These are phyloP conservation scores for Tiphia femorata DNA, from an alignment of 2,888 invertebrate species.

Conservation along the genomic window DNA sequence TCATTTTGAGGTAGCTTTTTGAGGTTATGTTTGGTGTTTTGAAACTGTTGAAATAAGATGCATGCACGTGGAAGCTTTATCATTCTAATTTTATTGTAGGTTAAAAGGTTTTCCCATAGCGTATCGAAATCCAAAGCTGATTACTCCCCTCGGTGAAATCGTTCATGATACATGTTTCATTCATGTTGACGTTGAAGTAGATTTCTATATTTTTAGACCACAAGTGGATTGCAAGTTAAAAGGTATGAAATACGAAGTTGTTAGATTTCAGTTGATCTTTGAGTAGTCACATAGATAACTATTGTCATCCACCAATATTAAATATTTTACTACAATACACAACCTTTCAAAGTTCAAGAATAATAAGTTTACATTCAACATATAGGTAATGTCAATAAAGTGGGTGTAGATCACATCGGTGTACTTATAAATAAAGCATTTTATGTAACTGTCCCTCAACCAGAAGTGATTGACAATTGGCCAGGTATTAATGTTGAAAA, in stretches of 20 bases:
- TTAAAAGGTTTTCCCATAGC: conserved; percentile 78
- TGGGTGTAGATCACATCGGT: conserved; percentile 76
- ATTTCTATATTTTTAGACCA: conserved; percentile 79
- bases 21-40: too few relatives aligned
- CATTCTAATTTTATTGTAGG: conserved; percentile 64
- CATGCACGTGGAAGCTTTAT: too few relatives aligned
- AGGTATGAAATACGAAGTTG: too few relatives aligned
- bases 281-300: too few relatives aligned
- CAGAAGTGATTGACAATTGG: conserved; percentile 72
- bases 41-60: conserved; percentile 4
- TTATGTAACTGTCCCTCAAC: conserved; percentile 78
- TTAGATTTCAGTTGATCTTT: too few relatives aligned
- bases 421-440: conserved; percentile 79
- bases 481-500: conserved; percentile 72
- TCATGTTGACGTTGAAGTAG: conserved; percentile 77
- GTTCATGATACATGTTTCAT: conserved; percentile 76
- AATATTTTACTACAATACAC: too few relatives aligned
- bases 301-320: too few relatives aligned
- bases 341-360: too few relatives aligned
- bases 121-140: conserved; percentile 76
- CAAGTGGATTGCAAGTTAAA: conserved; percentile 73
- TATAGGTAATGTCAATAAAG: conserved; percentile 76
- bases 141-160: conserved; percentile 73
- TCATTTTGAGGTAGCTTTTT: not conserved
- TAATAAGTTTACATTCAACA: conserved; percentile 13